Base-by-base conservation (phyloP, 1,140 invertebrate genomes). In the Calephelis virginiensis region DNA sequence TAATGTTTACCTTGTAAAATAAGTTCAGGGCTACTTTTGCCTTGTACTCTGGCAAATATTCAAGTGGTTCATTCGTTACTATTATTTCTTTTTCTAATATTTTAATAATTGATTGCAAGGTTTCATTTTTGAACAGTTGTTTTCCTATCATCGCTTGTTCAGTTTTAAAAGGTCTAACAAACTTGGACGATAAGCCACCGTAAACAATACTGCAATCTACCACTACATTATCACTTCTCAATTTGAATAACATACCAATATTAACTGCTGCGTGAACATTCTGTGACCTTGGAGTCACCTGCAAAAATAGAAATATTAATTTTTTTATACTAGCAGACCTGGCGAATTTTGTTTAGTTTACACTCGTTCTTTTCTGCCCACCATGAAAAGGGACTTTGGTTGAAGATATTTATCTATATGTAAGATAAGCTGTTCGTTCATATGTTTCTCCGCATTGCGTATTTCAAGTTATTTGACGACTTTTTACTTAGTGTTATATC, bases 141-240 rank as follows among this genome's bases (percentile, higher is more conserved):
- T 93, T 92, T 1, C 93, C 93, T 6, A 82, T 48, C 1, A 96
- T 75, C 76, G 84, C 94, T 37, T 84, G 75, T 65, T 85, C 80
- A 17, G 81, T 81, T 13, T 67, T 63, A 0, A 8, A 17, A 81
- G 96, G 95, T 5, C 94, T 95, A 5, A 92, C 89, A 77, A 96
- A 96, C 10, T 92, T 74, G 9, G 93, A 86, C 68, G 92, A 92
- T 37, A 97, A 94, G 40, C 95, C 95, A 11, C 95, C 94, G 71
- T 92, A 95, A 14, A 93, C 91, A 40, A 87, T 79, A 50, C 82
- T 77, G n/a, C 68, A 69, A 49, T 75, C 43, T 45, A 56, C 11
- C 0, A 85, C 76, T 5, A 14, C 53, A 10, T 68, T 72, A 3
- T 70, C 61, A 7, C 12, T 37, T 14, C 68, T 69, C 1, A 83